These are phyloP conservation scores for Choloepus hoffmanni DNA, from an alignment of 2,113 vertebrate genomes.

Conservation along the genomic window DNA sequence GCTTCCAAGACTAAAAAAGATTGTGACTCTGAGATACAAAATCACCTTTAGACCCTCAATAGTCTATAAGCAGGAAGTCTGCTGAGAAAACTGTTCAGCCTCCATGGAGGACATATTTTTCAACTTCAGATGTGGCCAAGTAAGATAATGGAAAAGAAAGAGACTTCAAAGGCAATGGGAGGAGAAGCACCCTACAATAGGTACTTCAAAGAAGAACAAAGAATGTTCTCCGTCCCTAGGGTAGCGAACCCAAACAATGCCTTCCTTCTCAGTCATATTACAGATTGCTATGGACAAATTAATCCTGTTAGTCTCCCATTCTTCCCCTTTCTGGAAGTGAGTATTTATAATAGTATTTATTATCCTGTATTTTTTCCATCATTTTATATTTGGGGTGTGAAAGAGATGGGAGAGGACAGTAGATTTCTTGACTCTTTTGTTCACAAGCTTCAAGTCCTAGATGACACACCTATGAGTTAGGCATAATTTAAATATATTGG, in stretches of 20 bases:
- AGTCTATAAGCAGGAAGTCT: background rate
- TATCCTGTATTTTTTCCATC: background rate
- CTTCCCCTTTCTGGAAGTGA: background rate
- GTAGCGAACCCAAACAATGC: background rate
- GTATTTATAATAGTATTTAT: too few relatives aligned
- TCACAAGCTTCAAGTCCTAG: background rate
- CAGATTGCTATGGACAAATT: background rate
- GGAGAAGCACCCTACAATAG: background rate
- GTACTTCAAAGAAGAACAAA: too few relatives aligned
- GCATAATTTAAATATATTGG: background rate
- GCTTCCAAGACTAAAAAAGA: background rate
- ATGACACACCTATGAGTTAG: background rate
- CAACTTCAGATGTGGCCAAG: background rate
- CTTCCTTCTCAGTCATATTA: background rate
- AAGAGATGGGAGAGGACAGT: background rate
- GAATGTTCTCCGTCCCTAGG: fast-evolving
- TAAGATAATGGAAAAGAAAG: background rate
- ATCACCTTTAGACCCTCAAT: background rate
- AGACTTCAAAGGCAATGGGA: background rate
- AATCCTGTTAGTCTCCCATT: fast-evolving
- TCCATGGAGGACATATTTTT: background rate
- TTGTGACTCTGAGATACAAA: background rate
- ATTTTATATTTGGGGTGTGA: background rate
- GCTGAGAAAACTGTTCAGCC: fast-evolving
- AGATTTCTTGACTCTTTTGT: background rate